Percentiles rank a stretch among this genome's conserved stretches.
These are phyloP conservation scores for Diarsia dahlii DNA, from an alignment of 2,888 invertebrate species.

Conservation along the genomic window DNA sequence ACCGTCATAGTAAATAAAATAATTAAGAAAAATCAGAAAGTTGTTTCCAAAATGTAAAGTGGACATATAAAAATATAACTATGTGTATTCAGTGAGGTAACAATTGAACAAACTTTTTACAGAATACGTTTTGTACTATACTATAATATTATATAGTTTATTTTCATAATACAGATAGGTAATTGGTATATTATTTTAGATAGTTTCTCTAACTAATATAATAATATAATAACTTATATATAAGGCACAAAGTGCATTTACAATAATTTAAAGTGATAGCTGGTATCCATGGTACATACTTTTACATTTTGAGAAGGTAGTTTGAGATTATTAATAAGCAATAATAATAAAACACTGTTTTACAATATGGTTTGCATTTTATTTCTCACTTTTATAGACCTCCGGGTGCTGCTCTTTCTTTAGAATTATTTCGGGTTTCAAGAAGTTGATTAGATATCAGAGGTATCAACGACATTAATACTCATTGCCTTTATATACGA, in stretches of 20 bases:
- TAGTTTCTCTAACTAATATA: background rate
- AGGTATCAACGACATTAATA: background rate
- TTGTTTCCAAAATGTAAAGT: constrained; percentile 74
- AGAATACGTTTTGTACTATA: background rate
- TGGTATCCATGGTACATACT: background rate
- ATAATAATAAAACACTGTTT: constrained; percentile 11
- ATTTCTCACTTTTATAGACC: background rate
- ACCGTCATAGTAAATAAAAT: constrained; percentile 90
- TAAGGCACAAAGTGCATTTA: constrained; percentile 33
- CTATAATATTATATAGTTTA: background rate
- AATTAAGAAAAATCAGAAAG: constrained; percentile 74
- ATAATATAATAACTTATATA: background rate
- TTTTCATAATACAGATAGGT: background rate
- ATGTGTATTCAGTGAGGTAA: background rate
- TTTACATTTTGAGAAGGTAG: background rate
- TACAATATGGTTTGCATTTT: constrained; percentile 2
- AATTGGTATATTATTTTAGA: background rate
- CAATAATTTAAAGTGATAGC: constrained; percentile 16
- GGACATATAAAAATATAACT: background rate
- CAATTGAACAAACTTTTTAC: background rate
- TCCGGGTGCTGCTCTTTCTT: background rate
- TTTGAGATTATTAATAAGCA: constrained; percentile 32
- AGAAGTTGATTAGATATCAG: background rate
- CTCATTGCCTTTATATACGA: background rate
- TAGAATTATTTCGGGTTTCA: background rate